Conservation (phyloP, 2,797 vertebrate genomes). For the Thripadectes ignobilis region DNA sequence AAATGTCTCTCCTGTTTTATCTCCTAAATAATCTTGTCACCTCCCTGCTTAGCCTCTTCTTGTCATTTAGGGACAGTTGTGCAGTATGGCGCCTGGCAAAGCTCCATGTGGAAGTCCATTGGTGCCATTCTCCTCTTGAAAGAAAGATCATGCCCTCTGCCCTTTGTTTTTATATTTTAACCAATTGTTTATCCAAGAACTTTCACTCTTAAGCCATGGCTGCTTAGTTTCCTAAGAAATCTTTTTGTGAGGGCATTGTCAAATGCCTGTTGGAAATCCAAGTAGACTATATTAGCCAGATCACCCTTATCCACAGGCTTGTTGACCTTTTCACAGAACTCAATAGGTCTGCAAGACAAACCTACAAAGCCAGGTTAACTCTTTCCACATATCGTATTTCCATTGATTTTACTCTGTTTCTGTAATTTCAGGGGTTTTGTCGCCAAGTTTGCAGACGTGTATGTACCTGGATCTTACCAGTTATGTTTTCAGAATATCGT, state of each 20-base stretch:
- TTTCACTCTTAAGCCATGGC: neutral
- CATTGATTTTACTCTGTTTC: neutral
- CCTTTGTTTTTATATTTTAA: conserved; percentile 21
- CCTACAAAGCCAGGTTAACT: neutral
- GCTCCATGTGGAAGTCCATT: neutral
- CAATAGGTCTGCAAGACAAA: neutral
- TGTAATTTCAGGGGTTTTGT: neutral
- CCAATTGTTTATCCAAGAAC: conserved; percentile 23
- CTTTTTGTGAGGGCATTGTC: conserved; percentile 32
- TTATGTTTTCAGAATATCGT: neutral
- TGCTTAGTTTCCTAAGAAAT: conserved; percentile 14
- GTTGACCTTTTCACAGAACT: conserved; percentile 41
- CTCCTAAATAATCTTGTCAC: neutral
- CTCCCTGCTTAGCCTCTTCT: neutral
- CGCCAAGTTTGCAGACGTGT: neutral
- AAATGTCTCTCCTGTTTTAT: neutral
- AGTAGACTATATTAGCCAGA: conserved; percentile 4
- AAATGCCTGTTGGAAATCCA: neutral
- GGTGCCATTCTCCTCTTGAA: neutral
- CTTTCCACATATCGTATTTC: neutral
- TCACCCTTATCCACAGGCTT: conserved; percentile 30
- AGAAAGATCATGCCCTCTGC: neutral
- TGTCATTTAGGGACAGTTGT: neutral
- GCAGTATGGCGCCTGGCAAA: neutral
- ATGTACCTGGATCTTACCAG: neutral